Evolutionary conservation across 2,113 vertebrate species (phyloP).

Genomic region (Cathartes aura): DNA sequence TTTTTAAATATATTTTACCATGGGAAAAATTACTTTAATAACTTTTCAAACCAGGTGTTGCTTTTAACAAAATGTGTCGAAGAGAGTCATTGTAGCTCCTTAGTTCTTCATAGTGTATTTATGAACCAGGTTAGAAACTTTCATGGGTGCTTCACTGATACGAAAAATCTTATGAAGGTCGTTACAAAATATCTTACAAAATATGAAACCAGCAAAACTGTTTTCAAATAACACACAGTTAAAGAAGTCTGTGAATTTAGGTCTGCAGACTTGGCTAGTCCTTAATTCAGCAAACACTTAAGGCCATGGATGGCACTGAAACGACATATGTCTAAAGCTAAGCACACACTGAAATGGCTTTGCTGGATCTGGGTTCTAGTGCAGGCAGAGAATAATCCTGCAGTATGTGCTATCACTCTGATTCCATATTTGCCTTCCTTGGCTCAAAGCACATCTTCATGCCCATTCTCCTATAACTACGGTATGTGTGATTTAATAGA

Average conservation of each 20-base stretch:
- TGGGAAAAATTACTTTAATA: slow-evolving; percentile 65
- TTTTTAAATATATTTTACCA: slow-evolving; percentile 76
- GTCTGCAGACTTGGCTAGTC: slow-evolving; percentile 17
- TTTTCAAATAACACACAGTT: slow-evolving; percentile 28
- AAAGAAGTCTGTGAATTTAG: background rate
- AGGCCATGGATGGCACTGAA: slow-evolving; percentile 8
- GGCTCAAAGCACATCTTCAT: slow-evolving; percentile 62
- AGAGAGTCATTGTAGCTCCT: slow-evolving; percentile 55
- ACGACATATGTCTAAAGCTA: background rate
- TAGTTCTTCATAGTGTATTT: slow-evolving; percentile 68
- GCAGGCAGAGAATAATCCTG: slow-evolving; percentile 19
- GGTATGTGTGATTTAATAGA: slow-evolving; percentile 51
- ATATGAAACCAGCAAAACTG: slow-evolving; percentile 42
- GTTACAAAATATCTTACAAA: slow-evolving; percentile 8
- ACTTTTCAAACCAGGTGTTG: slow-evolving; percentile 63
- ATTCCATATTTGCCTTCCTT: slow-evolving; percentile 51
- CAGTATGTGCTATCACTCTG: background rate
- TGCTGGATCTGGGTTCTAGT: slow-evolving; percentile 34
- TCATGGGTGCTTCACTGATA: slow-evolving; percentile 65
- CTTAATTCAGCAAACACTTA: slow-evolving; percentile 43
- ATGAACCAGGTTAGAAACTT: slow-evolving; percentile 64
- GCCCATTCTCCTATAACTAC: slow-evolving; percentile 61
- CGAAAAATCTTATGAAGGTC: background rate
- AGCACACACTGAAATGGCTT: slow-evolving; percentile 37
- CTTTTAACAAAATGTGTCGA: slow-evolving; percentile 49